A percentile compares a stretch with the other conserved stretches of the same genome.
phyloP scores from a whole-genome alignment of 2,888 invertebrate species.

The Oscheius sp. region DNA sequence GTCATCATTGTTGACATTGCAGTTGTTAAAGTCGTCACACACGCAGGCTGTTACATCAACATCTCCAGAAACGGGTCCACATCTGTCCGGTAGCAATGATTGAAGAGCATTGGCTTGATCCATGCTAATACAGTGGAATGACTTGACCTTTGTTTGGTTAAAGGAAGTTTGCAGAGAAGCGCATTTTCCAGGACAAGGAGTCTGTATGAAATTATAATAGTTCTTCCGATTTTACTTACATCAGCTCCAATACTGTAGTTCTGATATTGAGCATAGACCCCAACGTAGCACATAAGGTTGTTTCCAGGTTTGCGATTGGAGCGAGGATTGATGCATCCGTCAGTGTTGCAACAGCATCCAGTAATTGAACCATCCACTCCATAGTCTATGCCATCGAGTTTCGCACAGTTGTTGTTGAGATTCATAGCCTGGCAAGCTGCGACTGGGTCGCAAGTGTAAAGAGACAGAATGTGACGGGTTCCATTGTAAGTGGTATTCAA shows the following conservation, averaged over 20 bases:
- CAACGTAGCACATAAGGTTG: conserved; percentile 45
- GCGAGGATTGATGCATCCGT: conserved; percentile 49
- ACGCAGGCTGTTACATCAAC: conserved; percentile 42
- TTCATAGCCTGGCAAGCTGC: conserved; percentile 26
- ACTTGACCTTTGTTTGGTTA: conserved; percentile 36
- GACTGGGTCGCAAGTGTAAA: conserved; percentile 36
- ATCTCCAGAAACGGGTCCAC: conserved; percentile 33
- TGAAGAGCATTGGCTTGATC: conserved; percentile 36
- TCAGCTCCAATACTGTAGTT: conserved; percentile 38
- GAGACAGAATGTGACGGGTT: conserved; percentile 9
- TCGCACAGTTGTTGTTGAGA: conserved; percentile 36
- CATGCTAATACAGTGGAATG: conserved; percentile 46
- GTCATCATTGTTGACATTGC: conserved; percentile 28
- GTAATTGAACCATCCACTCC: conserved; percentile 36
- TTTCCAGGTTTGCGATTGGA: conserved; percentile 27
- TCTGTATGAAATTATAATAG: no score
- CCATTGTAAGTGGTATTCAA: conserved; percentile 31
- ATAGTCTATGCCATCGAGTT: conserved; percentile 30
- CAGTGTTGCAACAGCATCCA: conserved; percentile 52
- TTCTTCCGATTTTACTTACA: no score
- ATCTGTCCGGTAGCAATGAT: conserved; percentile 38
- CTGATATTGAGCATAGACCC: conserved; percentile 36
- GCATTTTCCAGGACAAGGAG: background rate
- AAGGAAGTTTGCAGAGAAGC: conserved; percentile 42
- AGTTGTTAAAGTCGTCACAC: conserved; percentile 45